Evolutionary conservation across 2,888 invertebrate genomes (phyloP).

Genomic region (Kryphioiulus occultus): DNA sequence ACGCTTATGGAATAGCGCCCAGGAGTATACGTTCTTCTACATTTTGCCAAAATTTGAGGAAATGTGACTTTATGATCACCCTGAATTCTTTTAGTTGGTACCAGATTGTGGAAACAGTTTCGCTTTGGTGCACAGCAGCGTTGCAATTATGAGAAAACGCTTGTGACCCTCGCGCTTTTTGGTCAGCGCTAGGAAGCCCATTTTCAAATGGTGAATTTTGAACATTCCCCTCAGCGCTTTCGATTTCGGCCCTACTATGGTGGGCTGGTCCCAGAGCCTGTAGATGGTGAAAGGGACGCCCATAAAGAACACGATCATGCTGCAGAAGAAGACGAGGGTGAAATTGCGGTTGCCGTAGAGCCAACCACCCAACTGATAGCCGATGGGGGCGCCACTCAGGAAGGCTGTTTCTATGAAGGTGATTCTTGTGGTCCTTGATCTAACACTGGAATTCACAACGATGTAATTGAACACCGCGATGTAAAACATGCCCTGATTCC

Average conservation of each 20-base stretch:
- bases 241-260: background rate
- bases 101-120: slow-evolving; percentile 27
- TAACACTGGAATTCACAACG: slow-evolving; percentile 20
- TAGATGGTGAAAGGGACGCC: background rate
- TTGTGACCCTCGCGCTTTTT: slow-evolving; percentile 30
- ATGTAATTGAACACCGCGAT: slow-evolving; percentile 3
- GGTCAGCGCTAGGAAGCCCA: background rate
- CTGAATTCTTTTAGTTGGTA: no score
- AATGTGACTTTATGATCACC: no score
- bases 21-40: no score
- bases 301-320: background rate
- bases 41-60: no score
- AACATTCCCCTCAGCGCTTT: background rate
- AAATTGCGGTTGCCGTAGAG: slow-evolving; percentile 4
- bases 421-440: slow-evolving; percentile 13
- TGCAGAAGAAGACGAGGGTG: background rate
- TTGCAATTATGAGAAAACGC: slow-evolving; percentile 12
- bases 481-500: background rate
- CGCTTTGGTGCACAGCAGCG: background rate
- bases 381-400: slow-evolving; percentile 43
- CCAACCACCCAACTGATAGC: slow-evolving; percentile 24
- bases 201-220: background rate
- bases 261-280: background rate
- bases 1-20: no score
- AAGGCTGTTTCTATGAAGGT: slow-evolving; percentile 26